phyloP scores from a whole-genome alignment of 2,113 vertebrate species.

The Riparia riparia region DNA sequence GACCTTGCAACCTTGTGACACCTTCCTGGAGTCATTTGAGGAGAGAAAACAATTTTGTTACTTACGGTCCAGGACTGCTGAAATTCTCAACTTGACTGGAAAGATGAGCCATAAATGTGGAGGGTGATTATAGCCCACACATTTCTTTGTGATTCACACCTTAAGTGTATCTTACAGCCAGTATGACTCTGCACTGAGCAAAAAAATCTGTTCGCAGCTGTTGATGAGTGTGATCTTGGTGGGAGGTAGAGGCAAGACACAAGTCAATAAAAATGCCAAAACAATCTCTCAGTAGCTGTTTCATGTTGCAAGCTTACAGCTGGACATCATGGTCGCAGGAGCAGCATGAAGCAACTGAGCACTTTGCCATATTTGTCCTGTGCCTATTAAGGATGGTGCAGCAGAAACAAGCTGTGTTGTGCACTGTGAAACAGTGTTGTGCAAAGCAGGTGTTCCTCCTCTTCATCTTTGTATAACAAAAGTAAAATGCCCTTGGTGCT shows the following conservation, averaged over 20 bases:
- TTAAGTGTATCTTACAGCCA: background rate
- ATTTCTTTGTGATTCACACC: slow-evolving; percentile 22
- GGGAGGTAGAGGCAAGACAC: slow-evolving; percentile 1
- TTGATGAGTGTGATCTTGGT: slow-evolving; percentile 28
- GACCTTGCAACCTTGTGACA: background rate
- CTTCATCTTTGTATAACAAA: background rate
- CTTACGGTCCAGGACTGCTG: background rate
- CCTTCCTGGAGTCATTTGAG: background rate
- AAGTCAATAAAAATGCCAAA: background rate
- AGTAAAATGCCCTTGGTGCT: background rate
- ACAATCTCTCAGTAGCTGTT: background rate
- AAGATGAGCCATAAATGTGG: slow-evolving; percentile 1
- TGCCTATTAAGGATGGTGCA: background rate
- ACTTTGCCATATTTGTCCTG: background rate
- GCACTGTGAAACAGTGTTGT: background rate
- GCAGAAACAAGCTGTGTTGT: background rate
- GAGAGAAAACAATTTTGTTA: background rate
- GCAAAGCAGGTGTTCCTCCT: background rate
- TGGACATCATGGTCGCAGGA: background rate
- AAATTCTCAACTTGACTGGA: background rate
- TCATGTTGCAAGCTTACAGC: background rate
- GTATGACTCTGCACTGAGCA: background rate
- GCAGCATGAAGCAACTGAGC: background rate
- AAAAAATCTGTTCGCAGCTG: background rate
- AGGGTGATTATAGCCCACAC: slow-evolving; percentile 27